Evolutionary conservation across 2,797 vertebrate species (phyloP).

Genomic region (Buceros bicornis): DNA sequence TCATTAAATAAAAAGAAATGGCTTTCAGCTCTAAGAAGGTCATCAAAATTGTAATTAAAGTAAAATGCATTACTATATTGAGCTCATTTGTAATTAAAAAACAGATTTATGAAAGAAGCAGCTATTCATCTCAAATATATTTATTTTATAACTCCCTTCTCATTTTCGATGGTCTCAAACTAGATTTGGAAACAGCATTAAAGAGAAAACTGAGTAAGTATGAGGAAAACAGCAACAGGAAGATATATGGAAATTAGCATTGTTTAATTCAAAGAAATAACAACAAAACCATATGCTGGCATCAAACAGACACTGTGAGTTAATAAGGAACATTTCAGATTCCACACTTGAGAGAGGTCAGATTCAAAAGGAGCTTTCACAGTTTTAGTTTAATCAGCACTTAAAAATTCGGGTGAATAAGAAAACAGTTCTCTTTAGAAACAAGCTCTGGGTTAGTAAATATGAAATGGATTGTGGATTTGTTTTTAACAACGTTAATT

Average conservation of each 20-base stretch:
- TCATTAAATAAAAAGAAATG: constrained; percentile 56
- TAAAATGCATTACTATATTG: constrained; percentile 46
- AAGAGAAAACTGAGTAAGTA: constrained; percentile 6
- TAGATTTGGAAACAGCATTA: constrained; percentile 20
- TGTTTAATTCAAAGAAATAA: constrained; percentile 2
- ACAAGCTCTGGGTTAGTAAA: background rate
- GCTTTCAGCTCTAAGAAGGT: constrained; percentile 61
- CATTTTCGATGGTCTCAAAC: constrained; percentile 11
- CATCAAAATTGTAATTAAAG: constrained; percentile 66
- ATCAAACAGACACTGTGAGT: background rate
- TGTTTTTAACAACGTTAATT: background rate
- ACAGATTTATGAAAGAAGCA: constrained; percentile 40
- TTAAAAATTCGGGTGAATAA: background rate
- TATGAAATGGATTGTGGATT: background rate
- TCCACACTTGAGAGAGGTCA: background rate
- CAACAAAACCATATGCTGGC: background rate
- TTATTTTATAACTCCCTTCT: constrained; percentile 37
- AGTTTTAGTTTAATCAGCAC: background rate
- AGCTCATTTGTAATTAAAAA: constrained; percentile 59
- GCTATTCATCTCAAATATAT: constrained; percentile 34
- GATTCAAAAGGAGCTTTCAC: background rate
- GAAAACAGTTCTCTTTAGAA: background rate
- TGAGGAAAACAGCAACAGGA: background rate
- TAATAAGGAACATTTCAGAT: background rate
- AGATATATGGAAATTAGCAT: background rate